Evolutionary conservation across 2,113 vertebrate genomes (phyloP), one percentile per base, ranked within the genome.

Genomic region (Cairina moschata): DNA sequence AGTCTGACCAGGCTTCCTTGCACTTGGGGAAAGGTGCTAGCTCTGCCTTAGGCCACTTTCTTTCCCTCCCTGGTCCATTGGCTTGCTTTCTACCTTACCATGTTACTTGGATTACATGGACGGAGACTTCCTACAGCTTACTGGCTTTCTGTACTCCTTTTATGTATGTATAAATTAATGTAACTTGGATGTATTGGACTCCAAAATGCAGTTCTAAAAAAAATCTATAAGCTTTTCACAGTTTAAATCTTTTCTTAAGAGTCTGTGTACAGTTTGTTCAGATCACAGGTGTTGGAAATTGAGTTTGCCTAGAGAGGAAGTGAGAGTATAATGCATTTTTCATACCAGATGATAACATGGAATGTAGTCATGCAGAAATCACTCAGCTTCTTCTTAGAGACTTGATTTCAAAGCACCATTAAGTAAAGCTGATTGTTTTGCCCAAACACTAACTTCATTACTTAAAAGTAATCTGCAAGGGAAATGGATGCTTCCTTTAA

Each of bases 381-480:
- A 65, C 85, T 69, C 69, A 38, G 62, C 66, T 85, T 72, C 71
- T 94, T 90, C 94, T 83, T 75, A 88, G 52, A 92, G 59, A 29
- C 79, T 86, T 94, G 31, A 3, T 89, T 90, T 96, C 81, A 91
- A 81, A 73, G 73, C n/a, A 71, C 16, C 69, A 83, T 79, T 77
- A 76, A 91, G 80, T 83, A 89, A 86, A 92, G 78, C 93, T 91
- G 78, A 81, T 90, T 91, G 92, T 93, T 97, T 96, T 91, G 73
- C 62, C n/a, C 52, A 77, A 83, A 78, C 65, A 86, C 75, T 92
- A 91, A 96, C 59, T 96, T 95, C 69, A 88, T 97, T 95, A 95
- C 89, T 94, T 93, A 88, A 94, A 68, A 93, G 85, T 86, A 83
- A 97, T 95, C 93, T 97, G 66, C 79, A 96, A 96, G 90, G 94